Conservation (phyloP, 1,140 invertebrate genomes). For the Philotrypesis tridentata region DNA sequence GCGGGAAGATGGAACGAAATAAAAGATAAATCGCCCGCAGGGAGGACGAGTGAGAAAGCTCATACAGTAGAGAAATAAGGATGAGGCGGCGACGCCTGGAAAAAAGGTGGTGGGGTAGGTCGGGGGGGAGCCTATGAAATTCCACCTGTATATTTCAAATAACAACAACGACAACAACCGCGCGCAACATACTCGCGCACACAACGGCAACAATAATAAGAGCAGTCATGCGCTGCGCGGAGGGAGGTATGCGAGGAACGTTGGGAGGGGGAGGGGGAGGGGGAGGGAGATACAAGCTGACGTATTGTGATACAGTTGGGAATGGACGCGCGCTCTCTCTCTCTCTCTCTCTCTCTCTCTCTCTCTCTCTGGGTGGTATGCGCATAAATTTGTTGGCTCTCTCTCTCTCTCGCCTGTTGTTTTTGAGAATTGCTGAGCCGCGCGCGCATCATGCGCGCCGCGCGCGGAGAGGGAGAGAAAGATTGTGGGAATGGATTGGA, state of each 20-base stretch:
- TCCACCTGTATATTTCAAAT: slow-evolving; percentile 25
- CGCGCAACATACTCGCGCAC: no score
- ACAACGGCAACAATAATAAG: no score
- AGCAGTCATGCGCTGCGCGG: neutral
- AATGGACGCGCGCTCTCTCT: neutral
- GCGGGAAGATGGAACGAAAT: slow-evolving; percentile 44
- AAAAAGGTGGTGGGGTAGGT: no score
- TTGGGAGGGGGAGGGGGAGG: neutral
- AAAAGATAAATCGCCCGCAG: slow-evolving; percentile 46
- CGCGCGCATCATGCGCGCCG: no score
- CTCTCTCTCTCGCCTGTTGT: no score
- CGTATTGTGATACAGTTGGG: neutral
- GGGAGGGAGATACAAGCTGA: no score
- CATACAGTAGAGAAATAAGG: slow-evolving; percentile 22
- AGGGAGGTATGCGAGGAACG: neutral
- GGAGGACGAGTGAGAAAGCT: neutral
- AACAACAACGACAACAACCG: slow-evolving; percentile 9
- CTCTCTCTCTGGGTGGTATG: neutral
- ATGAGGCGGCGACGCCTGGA: neutral
- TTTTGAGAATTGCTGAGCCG: neutral
- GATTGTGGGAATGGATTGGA: neutral
- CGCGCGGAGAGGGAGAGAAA: neutral
- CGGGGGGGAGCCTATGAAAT: slow-evolving; percentile 18
- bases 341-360: no score
- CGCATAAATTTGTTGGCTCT: neutral